These are phyloP conservation scores for Ceraclea dissimilis DNA, from an alignment of 2,888 invertebrate genomes.

Conservation along the genomic window DNA sequence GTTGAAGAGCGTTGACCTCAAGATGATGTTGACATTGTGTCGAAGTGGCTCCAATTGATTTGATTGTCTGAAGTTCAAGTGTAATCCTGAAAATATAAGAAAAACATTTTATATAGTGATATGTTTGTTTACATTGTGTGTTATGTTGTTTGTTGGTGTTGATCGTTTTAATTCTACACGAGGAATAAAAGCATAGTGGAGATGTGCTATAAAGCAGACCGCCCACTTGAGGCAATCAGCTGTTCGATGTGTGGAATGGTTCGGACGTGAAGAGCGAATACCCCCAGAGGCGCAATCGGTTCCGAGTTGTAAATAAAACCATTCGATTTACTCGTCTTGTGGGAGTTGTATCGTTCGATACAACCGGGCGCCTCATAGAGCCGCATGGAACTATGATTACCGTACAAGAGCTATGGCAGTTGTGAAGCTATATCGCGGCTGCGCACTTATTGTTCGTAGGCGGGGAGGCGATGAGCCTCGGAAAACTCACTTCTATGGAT, in stretches of 20 bases:
- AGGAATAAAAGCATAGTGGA: too few relatives aligned
- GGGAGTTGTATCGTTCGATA: conserved; percentile 30
- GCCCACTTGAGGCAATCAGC: conserved; percentile 12
- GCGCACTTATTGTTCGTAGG: conserved; percentile 14
- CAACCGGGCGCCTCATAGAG: conserved; percentile 16
- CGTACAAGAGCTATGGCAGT: conserved; percentile 6
- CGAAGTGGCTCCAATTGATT: too few relatives aligned
- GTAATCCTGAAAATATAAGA: conserved; percentile 21
- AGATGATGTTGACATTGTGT: too few relatives aligned
- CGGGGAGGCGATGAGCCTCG: conserved; percentile 6
- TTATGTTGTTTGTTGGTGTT: conserved; percentile 1
- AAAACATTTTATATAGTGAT: conserved; percentile 5
- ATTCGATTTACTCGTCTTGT: conserved; percentile 46
- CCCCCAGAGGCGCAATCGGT: conserved; percentile 20
- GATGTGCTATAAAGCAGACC: neutral
- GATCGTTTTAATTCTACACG: neutral
- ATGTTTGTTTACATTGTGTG: neutral
- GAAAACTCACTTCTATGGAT: neutral
- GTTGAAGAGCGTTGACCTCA: neutral
- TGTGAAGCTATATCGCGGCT: conserved; percentile 5
- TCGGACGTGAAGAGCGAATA: conserved; percentile 10
- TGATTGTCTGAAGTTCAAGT: too few relatives aligned
- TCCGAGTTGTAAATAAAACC: conserved; percentile 47
- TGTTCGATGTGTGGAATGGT: neutral
- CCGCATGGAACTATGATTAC: conserved; percentile 9